Evolutionary conservation across 2,113 vertebrate genomes (phyloP).

Genomic region (Tor tambroides): DNA sequence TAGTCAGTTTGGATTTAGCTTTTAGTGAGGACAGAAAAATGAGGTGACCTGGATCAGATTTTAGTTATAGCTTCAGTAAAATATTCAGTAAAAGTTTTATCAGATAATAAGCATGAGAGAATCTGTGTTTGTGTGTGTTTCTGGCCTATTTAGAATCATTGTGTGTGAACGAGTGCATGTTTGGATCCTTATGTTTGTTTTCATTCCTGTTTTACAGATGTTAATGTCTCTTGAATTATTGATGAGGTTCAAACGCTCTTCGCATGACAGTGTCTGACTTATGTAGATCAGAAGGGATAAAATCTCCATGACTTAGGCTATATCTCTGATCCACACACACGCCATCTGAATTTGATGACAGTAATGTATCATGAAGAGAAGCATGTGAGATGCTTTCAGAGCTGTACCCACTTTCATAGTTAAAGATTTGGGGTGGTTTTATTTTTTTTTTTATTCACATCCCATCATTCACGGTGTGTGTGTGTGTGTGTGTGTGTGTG

Average conservation of each 20-base stretch:
- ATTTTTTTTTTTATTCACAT: neutral
- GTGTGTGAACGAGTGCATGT: neutral
- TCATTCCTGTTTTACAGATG: neutral
- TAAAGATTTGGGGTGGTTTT: neutral
- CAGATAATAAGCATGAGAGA: neutral
- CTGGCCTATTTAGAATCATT: neutral
- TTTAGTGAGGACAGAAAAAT: neutral
- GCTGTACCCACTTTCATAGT: neutral
- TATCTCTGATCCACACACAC: neutral
- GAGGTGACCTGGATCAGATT: neutral
- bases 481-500: too few species aligned
- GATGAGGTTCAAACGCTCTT: neutral
- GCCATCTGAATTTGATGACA: neutral
- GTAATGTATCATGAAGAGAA: neutral
- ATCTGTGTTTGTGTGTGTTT: neutral
- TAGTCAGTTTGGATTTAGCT: neutral
- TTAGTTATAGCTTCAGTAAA: neutral
- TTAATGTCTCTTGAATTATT: constrained; percentile 13
- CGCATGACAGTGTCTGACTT: neutral
- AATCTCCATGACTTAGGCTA: neutral
- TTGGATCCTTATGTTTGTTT: neutral
- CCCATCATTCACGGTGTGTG: too few species aligned
- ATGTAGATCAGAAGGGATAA: constrained; percentile 1
- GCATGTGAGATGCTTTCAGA: neutral
- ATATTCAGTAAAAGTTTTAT: neutral